Base-by-base conservation (phyloP, 2,113 vertebrate species). In the Engraulis encrasicolus region DNA sequence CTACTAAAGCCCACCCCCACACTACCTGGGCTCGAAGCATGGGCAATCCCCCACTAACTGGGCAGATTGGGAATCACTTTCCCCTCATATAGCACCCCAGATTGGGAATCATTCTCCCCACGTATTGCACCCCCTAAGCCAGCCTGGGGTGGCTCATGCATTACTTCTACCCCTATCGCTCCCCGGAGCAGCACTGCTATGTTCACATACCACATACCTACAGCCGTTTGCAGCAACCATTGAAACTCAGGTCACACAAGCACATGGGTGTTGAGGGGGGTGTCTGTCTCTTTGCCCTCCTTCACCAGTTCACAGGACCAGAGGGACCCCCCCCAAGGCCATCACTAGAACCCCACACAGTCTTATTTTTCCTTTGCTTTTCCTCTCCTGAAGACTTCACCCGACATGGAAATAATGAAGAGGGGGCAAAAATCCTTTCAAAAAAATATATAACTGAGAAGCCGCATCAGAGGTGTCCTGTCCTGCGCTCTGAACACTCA, bases 191-290 rank as follows among this genome's bases (percentile, higher is more conserved):
- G 85, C 52, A 89, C 31, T 78, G 81, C 83, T 9, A 7, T 81
- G 85, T 79, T 84, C 85, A 45, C 86, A 83, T 84, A n/a, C n/a
- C n/a, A n/a, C n/a, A n/a, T n/a, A n/a, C n/a, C 84, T 38, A 82
- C 80, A 81, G 86, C 86, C 79, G 86, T 84, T n/a, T 81, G 71
- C 78, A 74, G 78, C 85, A 88, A 91, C 18, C 27, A 89, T 87
- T 83, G 83, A 91, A 78, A 87, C 66, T 78, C 85, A 86, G 88
- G 81, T 85, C 83, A 61, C 71, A 17, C 36, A 48, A 20, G 80
- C 79, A 12, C 71, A 78, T 83, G 83, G 34, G 74, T 54, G 20
- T 58, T 49, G 78, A 85, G 5, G 6, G 66, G 66, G 66, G n/a
- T n/a, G n/a, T n/a, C n/a, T n/a, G n/a, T 74, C 31, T 2, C 58